phyloP scores from a whole-genome alignment of 1,140 invertebrate species.

The Zaprionus inermis region DNA sequence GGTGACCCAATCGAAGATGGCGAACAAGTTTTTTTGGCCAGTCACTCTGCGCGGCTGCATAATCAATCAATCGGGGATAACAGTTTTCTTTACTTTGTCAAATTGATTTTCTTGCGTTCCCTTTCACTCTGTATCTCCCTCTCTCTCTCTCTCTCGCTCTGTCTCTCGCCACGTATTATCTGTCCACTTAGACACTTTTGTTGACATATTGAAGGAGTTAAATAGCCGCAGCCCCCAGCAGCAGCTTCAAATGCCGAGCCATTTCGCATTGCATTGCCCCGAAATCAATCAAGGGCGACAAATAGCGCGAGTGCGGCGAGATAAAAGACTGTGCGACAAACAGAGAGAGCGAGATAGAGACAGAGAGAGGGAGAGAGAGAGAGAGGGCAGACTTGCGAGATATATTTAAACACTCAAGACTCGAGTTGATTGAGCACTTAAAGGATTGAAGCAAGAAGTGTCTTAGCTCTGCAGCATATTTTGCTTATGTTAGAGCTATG shows the following conservation, averaged over 20 bases:
- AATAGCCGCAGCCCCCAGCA: constrained; percentile 50
- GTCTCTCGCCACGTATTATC: constrained; percentile 52
- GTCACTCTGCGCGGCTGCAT: constrained; percentile 68
- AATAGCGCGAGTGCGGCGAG: constrained; percentile 31
- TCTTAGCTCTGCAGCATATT: not conserved
- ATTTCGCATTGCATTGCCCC: constrained; percentile 36
- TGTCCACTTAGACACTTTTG: constrained; percentile 68
- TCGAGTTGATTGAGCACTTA: not conserved
- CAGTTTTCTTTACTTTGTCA: constrained; percentile 70
- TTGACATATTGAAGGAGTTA: constrained; percentile 82
- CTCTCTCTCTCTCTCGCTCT: not conserved
- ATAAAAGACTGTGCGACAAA: not conserved
- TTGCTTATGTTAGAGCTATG: not conserved
- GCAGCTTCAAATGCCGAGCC: constrained; percentile 35
- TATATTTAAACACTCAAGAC: constrained; percentile 1
- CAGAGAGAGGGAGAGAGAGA: not conserved
- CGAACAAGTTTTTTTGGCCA: constrained; percentile 68
- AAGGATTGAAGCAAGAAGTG: not conserved
- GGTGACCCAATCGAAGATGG: constrained; percentile 59
- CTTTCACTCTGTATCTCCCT: not conserved
- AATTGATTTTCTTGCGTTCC: constrained; percentile 65
- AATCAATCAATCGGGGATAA: constrained; percentile 79
- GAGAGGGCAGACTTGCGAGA: not conserved
- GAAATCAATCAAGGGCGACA: constrained; percentile 50
- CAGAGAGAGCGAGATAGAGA: not conserved